Base-by-base conservation (phyloP, 2,113 vertebrate genomes). In the Entomyzon cyanotis region DNA sequence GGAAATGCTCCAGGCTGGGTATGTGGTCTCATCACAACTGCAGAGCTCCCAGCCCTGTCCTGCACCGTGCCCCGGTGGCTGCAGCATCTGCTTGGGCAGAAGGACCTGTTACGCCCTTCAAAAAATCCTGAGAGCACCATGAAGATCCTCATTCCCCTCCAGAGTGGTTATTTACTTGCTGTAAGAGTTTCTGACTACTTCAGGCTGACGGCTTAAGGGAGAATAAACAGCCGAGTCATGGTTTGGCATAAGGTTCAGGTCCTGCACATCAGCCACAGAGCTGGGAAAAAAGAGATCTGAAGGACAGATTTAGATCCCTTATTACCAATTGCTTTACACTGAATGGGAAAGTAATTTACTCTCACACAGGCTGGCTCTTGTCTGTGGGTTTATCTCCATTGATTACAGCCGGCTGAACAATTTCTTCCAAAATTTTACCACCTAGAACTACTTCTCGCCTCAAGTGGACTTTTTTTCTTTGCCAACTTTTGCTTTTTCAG, bases 11-110 rank as follows among this genome's bases (percentile, higher is more conserved):
- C 91, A 95, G 89, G 74, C 58, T 52, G 77, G 30, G 41, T 67
- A 16, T 5, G 33, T 17, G 71, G 42, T 90, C 5, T 0, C 78
- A 52, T 64, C 3, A n/a, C 50, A 19, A 15, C 44, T 0, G 0
- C 50, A n/a, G 46, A 73, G 94, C 79, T 90, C 71, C 62, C 83
- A 64, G 71, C 44, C 3, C 0, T 28, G 2, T 14, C 67, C 84
- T 37, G 44, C 6, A 2, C 24, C 5, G 8, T 22, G 60, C 53
- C 65, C 3, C 1, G 3, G n/a, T 7, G 16, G 17, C 63, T 77
- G 76, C 76, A 82, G 81, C 70, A 37, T 13, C 78, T 81, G 56
- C 12, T 42, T 14, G 56, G 44, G 69, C 64, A 81, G 13, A 50
- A 47, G 84, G 73, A 67, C 42, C 75, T 46, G 56, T 65, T 55